Evolutionary conservation across 2,113 vertebrate species (phyloP), one percentile per base, ranked within the genome.

Genomic region (Eurystomus gularis): DNA sequence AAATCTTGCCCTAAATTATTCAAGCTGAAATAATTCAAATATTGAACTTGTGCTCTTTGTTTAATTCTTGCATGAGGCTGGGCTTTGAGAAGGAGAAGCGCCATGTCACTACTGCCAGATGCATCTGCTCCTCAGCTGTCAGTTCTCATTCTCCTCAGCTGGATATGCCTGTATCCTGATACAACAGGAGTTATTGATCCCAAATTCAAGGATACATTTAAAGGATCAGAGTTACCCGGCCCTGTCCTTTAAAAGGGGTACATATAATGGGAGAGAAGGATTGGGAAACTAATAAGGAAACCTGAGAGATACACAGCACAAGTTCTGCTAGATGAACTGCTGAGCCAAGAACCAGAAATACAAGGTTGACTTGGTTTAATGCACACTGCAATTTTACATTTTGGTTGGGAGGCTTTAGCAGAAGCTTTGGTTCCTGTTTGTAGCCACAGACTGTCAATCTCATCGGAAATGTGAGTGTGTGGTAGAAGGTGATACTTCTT

Each of bases 1-100:
- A 88, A 88, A 91, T 76, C 80, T 54, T 83, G 65, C 33, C 42
- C 88, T 94, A 78, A 92, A 92, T 90, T 93, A 75, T 84, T 92
- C 61, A 86, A 79, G 52, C 24, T 69, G 48, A 82, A 93, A 90
- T 71, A 88, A 82, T 76, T 92, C 2, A 2, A 91, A 88, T 71
- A 79, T 57, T 96, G 90, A 83, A 71, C 44, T 75, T 82, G 35
- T 82, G 44, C 19, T 68, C 18, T 78, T 93, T 75, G 44, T 84
- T 93, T 84, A 72, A 61, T 89, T 88, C 44, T 85, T 79, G 39
- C 26, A 54, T 37, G 55, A 71, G 64, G 10, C 35, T 57, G 80
- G 51, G 37, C 37, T 92, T 90, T 77, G 88, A 79, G 82, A 35
- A 88, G 48, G 33, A 93, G 55, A 93, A 61, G 8, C 64, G 24